A percentile compares a stretch with the other conserved stretches of the same genome.
Evolutionary conservation across 1,140 invertebrate genomes (phyloP).

Genomic region (Anadara kagoshimensis): DNA sequence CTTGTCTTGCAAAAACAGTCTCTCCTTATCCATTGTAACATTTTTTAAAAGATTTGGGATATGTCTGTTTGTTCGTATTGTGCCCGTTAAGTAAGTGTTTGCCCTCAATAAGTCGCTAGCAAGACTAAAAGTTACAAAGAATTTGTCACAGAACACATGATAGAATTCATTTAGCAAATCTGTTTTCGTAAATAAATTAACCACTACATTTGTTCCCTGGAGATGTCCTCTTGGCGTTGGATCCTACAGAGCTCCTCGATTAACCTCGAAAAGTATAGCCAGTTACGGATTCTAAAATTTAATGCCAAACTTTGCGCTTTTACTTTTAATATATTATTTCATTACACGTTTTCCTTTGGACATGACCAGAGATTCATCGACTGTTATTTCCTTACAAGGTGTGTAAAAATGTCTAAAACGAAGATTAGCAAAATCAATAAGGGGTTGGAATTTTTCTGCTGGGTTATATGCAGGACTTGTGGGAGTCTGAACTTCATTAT

Average conservation of each 20-base stretch:
- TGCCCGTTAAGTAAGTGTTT: slow-evolving; percentile 11
- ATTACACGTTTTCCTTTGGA: slow-evolving; percentile 4
- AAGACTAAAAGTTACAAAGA: slow-evolving; percentile 4
- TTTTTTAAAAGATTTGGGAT: slow-evolving; percentile 10
- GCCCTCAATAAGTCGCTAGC: neutral
- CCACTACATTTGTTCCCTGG: slow-evolving; percentile 2
- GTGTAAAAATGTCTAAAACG: neutral
- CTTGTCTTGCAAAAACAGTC: slow-evolving; percentile 7
- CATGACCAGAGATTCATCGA: slow-evolving; percentile 13
- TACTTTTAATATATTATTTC: slow-evolving; percentile 16
- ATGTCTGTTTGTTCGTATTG: slow-evolving; percentile 13
- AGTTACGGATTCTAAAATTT: slow-evolving; percentile 11
- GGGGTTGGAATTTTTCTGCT: slow-evolving; percentile 4
- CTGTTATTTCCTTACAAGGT: neutral
- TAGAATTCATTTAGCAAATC: slow-evolving; percentile 13
- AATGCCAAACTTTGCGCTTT: slow-evolving; percentile 16
- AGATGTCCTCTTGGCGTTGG: neutral
- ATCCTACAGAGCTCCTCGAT: no score
- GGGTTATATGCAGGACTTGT: neutral
- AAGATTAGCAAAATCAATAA: neutral
- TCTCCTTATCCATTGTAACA: neutral
- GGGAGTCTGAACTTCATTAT: neutral
- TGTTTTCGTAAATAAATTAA: neutral
- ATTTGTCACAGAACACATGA: slow-evolving; percentile 26
- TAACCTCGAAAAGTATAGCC: neutral